Evolutionary conservation across 1,140 invertebrate species (phyloP).

Genomic region (Drosophila burlai): DNA sequence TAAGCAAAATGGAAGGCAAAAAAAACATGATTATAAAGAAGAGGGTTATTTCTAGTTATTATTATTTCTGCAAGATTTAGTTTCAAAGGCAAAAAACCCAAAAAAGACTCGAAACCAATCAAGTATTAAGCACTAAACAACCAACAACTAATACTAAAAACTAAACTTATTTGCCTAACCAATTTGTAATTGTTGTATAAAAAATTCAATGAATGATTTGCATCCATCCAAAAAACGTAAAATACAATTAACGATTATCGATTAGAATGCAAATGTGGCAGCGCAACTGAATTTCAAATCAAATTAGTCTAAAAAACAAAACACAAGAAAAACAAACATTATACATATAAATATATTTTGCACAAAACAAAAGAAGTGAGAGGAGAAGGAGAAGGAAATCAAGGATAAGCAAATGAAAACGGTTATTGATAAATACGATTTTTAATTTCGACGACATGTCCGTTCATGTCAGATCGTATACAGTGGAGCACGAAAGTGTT

Average conservation of each 20-base stretch:
- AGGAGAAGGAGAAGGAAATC: background rate
- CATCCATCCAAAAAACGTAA: constrained; percentile 69
- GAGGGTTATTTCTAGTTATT: constrained; percentile 60
- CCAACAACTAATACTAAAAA: constrained; percentile 54
- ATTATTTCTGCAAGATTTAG: constrained; percentile 66
- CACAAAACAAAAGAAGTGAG: constrained; percentile 55
- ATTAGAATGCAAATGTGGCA: constrained; percentile 62
- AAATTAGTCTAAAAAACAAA: constrained; percentile 70
- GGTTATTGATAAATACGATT: constrained; percentile 72
- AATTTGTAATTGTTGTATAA: constrained; percentile 74
- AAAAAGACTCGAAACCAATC: constrained; percentile 85
- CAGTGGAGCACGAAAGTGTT: too few species aligned
- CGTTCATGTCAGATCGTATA: constrained; percentile 48
- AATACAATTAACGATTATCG: constrained; percentile 39
- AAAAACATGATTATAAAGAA: constrained; percentile 11
- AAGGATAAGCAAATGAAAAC: constrained; percentile 39
- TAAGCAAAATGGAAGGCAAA: constrained; percentile 51
- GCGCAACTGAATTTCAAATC: constrained; percentile 83
- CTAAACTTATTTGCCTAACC: constrained; percentile 68
- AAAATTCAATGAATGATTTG: constrained; percentile 67
- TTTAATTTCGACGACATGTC: constrained; percentile 53
- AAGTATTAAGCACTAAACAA: constrained; percentile 84
- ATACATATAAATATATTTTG: constrained; percentile 70
- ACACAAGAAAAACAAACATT: constrained; percentile 24
- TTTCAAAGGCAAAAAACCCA: constrained; percentile 66